Evolutionary conservation across 2,797 vertebrate genomes (phyloP).

Genomic region (Capromys pilorides): DNA sequence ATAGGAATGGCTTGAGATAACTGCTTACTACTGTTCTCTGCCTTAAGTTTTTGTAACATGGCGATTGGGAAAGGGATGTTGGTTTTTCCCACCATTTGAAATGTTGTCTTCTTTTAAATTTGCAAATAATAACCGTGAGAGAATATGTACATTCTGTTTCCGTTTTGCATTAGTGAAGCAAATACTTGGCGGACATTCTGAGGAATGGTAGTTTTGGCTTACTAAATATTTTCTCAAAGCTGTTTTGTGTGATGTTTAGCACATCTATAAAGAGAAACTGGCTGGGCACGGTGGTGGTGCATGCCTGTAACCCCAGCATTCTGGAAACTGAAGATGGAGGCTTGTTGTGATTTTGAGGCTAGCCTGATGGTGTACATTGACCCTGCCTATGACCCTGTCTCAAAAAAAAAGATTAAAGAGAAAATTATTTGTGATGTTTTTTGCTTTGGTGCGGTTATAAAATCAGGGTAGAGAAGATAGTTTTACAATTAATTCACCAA

Average conservation of each 20-base stretch:
- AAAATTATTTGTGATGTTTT: neutral
- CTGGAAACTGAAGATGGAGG: neutral
- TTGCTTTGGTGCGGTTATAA: constrained; percentile 17
- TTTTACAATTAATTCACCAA: constrained; percentile 44
- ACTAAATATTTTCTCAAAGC: constrained; percentile 23
- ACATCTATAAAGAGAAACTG: constrained; percentile 44
- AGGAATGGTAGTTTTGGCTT: constrained; percentile 20
- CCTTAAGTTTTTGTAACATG: neutral
- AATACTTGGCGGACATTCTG: neutral
- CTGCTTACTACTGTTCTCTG: neutral
- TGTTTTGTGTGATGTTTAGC: constrained; percentile 19
- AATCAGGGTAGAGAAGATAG: neutral
- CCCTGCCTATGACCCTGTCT: neutral
- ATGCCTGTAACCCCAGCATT: neutral
- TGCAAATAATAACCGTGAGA: neutral
- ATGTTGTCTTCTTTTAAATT: neutral
- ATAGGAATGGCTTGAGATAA: neutral
- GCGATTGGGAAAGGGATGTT: neutral
- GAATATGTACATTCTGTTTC: neutral
- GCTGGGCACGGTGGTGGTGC: neutral
- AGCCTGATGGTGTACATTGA: neutral
- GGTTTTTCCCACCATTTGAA: neutral
- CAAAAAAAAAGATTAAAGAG: neutral
- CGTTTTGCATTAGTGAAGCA: neutral
- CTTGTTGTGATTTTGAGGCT: neutral